A percentile compares a stretch with the other conserved stretches of the same genome.
Evolutionary conservation across 2,888 invertebrate species (phyloP).

Genomic region (Nemoura dubitans): DNA sequence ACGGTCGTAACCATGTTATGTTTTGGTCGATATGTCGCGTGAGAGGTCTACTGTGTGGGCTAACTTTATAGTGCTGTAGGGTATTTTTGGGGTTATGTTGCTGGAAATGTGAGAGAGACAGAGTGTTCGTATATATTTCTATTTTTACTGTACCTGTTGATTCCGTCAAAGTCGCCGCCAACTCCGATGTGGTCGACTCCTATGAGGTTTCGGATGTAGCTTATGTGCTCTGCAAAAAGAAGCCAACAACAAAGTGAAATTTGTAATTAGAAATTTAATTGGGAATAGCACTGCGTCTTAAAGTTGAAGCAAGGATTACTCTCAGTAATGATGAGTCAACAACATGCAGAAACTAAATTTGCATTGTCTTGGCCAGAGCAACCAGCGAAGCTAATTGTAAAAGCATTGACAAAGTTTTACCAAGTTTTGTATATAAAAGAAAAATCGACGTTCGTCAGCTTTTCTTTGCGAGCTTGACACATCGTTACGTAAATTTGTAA

Average conservation of each 20-base stretch:
- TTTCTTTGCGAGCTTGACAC: background rate
- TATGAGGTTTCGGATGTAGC: conserved; percentile 69
- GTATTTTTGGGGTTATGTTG: background rate
- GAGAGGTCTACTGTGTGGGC: background rate
- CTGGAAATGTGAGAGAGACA: background rate
- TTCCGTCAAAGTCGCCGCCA: conserved; percentile 72
- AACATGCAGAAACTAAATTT: background rate
- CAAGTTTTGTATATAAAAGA: too few relatives aligned
- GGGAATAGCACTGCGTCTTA: background rate
- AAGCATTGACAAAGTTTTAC: background rate
- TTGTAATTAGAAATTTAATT: background rate
- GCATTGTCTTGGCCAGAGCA: background rate
- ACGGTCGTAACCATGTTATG: background rate
- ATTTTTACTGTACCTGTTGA: conserved; percentile 64
- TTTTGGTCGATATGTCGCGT: background rate
- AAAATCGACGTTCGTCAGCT: too few relatives aligned
- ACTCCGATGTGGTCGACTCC: conserved; percentile 70
- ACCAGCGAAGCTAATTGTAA: background rate
- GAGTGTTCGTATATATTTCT: background rate
- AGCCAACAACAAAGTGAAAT: background rate
- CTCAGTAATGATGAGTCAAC: background rate
- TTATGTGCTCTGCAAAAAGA: conserved; percentile 66
- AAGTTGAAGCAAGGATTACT: background rate
- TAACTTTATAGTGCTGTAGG: background rate
- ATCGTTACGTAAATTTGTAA: background rate